Evolutionary conservation across 2,888 invertebrate genomes (phyloP), one percentile per base, ranked within the genome.

Genomic region (Heliconius cydno): DNA sequence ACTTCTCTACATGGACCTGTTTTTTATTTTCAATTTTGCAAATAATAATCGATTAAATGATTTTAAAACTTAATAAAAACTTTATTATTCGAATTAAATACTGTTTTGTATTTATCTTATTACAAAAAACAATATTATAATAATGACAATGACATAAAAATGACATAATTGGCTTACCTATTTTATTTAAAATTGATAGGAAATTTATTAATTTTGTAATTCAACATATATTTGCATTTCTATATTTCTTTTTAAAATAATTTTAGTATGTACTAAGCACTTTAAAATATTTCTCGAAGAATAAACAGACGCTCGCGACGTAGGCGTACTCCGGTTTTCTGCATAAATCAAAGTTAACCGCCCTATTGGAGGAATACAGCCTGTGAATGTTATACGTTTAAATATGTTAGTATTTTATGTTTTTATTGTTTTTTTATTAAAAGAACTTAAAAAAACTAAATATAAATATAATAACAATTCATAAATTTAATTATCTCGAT

Each of bases 301-400:
- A 80, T 67, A 81, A 80, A 81, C 79, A 80, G 38, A 77, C 74
- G 66, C 67, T 76, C 75, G 34, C n/a, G 28, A 89, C 88, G 91
- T 91, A 87, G 90, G 92, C 89, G 89, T 88, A 83, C 84, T 84
- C 85, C 82, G 86, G 87, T 88, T 87, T 88, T 88, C 86, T 86
- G 89, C 88, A 90, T 93, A 91, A 92, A 92, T 92, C 91, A 91
- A 90, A 90, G 89, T 89, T 88, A 90, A 88, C 85, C 88, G 78
- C 82, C 77, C 79, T 77, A 77, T 77, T 78, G 73, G 57, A 79
- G 74, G 72, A 46, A 76, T 73, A 79, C 63, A 46, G 60, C 70
- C 74, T 79, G 75, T 76, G 57, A 73, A 66, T 73, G 60, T 71
- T 72, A 77, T 46, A 72, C 13, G 63, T 70, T 79, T 75, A 30